Evolutionary conservation across 2,888 invertebrate species (phyloP).

Genomic region (Heterodera filipjevi): DNA sequence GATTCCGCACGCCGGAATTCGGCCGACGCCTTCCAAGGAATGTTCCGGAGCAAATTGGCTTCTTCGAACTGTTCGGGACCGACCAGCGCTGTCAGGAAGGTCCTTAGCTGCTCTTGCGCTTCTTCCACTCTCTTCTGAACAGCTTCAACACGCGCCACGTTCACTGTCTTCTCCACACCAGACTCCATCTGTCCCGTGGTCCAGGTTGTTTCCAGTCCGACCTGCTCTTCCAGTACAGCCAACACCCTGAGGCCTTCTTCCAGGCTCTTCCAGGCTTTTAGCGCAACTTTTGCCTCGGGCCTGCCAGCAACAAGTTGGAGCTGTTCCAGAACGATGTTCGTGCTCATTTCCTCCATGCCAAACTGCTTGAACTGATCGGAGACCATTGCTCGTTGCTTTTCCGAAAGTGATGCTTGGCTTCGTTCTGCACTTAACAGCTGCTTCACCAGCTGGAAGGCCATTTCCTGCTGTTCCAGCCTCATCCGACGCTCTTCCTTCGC

Average conservation of each 20-base stretch:
- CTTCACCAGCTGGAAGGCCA: not conserved
- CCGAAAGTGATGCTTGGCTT: not conserved
- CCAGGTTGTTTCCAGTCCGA: not conserved
- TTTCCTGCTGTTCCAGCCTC: not conserved
- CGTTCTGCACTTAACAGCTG: not conserved
- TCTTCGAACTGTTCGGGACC: constrained; percentile 1
- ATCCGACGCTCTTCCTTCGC: not conserved
- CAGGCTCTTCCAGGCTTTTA: not conserved
- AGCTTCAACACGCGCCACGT: not conserved
- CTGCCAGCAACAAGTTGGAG: not conserved
- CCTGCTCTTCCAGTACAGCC: not conserved
- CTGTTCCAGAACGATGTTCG: not conserved
- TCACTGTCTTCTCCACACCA: not conserved
- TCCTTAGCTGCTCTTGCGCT: not conserved
- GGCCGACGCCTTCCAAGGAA: not conserved
- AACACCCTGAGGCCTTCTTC: not conserved
- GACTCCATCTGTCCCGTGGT: not conserved
- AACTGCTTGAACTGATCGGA: constrained; percentile 1
- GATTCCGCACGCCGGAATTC: not conserved
- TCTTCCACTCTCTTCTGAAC: not conserved
- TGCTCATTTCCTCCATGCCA: not conserved
- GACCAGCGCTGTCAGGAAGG: not conserved
- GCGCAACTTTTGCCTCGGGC: not conserved
- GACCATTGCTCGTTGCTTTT: not conserved
- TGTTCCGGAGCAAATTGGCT: not conserved